Evolutionary conservation across 2,888 invertebrate genomes (phyloP).

Genomic region (Acleris literana): DNA sequence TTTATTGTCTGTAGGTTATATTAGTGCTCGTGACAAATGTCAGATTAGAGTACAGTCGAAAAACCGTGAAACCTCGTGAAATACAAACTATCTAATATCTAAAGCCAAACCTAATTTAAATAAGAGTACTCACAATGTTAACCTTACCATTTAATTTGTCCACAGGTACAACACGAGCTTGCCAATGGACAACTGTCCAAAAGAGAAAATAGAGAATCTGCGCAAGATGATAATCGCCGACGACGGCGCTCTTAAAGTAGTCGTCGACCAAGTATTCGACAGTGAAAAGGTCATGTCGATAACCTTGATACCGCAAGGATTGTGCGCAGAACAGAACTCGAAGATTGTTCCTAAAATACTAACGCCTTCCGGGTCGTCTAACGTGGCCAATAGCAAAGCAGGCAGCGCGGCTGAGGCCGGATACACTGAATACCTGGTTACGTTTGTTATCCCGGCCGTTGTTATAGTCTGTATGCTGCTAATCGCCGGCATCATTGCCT

Average conservation of each 20-base stretch:
- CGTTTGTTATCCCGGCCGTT: conserved; percentile 94
- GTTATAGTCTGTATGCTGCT: conserved; percentile 95
- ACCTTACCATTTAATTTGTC: conserved; percentile 10
- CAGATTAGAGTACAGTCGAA: no score
- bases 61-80: no score
- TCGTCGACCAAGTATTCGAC: conserved; percentile 87
- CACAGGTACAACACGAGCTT: conserved; percentile 90
- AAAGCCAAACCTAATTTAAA: no score
- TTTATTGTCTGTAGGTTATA: no score
- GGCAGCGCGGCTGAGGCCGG: conserved; percentile 49
- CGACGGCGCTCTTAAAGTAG: conserved; percentile 76
- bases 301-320: conserved; percentile 83
- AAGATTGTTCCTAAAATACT: conserved; percentile 62
- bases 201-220: conserved; percentile 88
- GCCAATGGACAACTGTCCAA: conserved; percentile 89
- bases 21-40: no score
- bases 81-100: no score
- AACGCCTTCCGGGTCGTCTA: conserved; percentile 54
- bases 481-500: conserved; percentile 93
- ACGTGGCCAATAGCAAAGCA: conserved; percentile 60
- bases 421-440: conserved; percentile 86
- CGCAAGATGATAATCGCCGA: conserved; percentile 88
- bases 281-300: conserved; percentile 88
- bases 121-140: no score
- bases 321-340: conserved; percentile 80